These are phyloP conservation scores for Acanthiza pusilla DNA, from an alignment of 2,797 vertebrate genomes.

Conservation along the genomic window DNA sequence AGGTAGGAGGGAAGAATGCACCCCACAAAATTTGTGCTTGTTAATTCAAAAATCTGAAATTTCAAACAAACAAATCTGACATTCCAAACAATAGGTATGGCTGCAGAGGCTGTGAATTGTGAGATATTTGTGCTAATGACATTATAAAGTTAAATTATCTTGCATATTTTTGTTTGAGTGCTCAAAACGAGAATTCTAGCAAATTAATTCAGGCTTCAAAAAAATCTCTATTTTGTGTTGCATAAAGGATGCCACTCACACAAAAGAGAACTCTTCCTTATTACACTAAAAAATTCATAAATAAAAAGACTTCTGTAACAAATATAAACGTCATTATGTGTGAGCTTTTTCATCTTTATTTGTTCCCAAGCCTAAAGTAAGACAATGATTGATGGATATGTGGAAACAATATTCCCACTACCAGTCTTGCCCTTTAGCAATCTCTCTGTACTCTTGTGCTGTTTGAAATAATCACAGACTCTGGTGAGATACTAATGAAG, in stretches of 20 bases:
- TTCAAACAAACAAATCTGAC: neutral
- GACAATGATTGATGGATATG: neutral
- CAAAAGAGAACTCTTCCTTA: neutral
- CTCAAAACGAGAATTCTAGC: neutral
- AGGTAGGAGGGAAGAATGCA: neutral
- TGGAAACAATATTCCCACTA: conserved; percentile 9
- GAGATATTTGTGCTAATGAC: neutral
- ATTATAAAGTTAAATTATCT: neutral
- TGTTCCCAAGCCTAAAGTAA: neutral
- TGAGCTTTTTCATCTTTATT: conserved; percentile 16
- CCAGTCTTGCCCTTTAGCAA: conserved; percentile 12
- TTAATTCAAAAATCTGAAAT: neutral
- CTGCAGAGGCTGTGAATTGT: neutral
- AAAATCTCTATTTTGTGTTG: neutral
- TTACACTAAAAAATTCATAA: neutral
- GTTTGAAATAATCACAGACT: neutral
- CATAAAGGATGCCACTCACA: neutral
- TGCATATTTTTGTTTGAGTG: neutral
- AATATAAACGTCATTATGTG: neutral
- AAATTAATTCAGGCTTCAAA: neutral
- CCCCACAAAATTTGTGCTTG: neutral
- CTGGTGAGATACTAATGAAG: neutral
- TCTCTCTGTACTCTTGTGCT: neutral
- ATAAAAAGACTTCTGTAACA: neutral
- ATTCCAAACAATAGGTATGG: neutral